Base-by-base conservation (phyloP, 92 coral and sea anemone genomes). In the Epizoanthus scotinus region DNA sequence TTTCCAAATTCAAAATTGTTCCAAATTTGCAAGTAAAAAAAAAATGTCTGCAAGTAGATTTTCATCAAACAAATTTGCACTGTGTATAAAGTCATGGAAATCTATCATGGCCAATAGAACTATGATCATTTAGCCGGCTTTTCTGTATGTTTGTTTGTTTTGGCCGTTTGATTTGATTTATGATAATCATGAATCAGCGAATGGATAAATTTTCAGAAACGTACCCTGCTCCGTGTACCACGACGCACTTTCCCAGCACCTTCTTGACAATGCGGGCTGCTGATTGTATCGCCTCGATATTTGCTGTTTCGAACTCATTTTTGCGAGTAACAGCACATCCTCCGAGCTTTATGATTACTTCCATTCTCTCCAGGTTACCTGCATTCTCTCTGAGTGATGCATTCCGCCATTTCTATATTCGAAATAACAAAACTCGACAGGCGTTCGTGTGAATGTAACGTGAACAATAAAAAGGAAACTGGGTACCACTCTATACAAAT, bases 201-300 rank as follows among this genome's bases (percentile, higher is more conserved):
- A 34, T 34, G 40, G 40, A 34, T 34, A 3, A 0, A 9, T n/a
- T 57, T 20, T 17, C 14, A 38, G 42, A n/a, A 19, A n/a, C 88
- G 55, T 77, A 92, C 97, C 97, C 97, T 10, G 97, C 97, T 61
- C 97, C 97, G 63, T 90, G 97, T 0, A 92, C 87, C 8, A 92
- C 87, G 15, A 92, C 42, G 28, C 97, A 92, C 64, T 71, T 90
- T 8, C 92, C 97, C 13, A 63, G 50, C 7, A 92, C 70, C 26
- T 79, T 65, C n/a, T 64, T 84, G 26, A 90, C 92, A 64, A 92
- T 70, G 42, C 84, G 84, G 31, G 94, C 94, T 15, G 94, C 92
- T 42, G 81, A 63, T 71, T 66, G 60, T 56, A 92, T 84, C 25
- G 94, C 94, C 19, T 68, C 73, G 2, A 73, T 19, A 58, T 93